Base-by-base conservation (phyloP, 2,888 invertebrate species). In the Lasioglossum marginatum region DNA sequence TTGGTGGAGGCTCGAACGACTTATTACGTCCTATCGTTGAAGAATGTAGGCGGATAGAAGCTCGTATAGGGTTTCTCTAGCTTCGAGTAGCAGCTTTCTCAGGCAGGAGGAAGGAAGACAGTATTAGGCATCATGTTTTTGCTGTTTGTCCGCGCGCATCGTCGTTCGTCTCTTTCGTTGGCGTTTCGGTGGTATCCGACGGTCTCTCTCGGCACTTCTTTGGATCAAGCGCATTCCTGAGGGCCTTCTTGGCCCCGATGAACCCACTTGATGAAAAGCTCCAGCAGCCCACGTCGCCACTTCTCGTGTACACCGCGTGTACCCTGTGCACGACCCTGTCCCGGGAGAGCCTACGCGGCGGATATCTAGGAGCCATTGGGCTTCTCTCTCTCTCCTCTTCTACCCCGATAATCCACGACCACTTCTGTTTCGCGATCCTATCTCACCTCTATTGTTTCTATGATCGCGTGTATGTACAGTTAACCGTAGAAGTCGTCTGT, bases 241-340 rank as follows among this genome's bases (percentile, higher is more conserved):
- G 88, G 86, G 90, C 86, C 85, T 81, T 89, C 91, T 92, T 93
- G 93, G 93, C 93, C 94, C 92, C 94, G 94, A 94, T 93, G 93
- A 94, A 94, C 94, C 91, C 92, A 90, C 94, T 93, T 93, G 94
- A 94, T 94, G 94, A 93, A 94, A 93, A 93, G 91, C 92, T 90
- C 84, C 66, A 79, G 91, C 92, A 87, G 86, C 91, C 92, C 86
- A 92, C 89, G 91, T 88, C 87, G 83, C 79, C 85, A 76, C 79
- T 52, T 88, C 86, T 86, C 84, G 40, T 78, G 87, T 87, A 83
- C 87, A 84, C 81, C 52, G 52, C 82, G 57, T 68, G 82, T 85
- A 83, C 77, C 80, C 86, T 77, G 70, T 23, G 68, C 82, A 74
- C 90, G 85, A 89, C 85, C 85, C 90, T 88, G 76, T 85, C 83